Percentiles rank a stretch among this genome's conserved stretches.
Conservation (phyloP, 92 coral and sea anemone genomes). For the Phenganax marumi region DNA sequence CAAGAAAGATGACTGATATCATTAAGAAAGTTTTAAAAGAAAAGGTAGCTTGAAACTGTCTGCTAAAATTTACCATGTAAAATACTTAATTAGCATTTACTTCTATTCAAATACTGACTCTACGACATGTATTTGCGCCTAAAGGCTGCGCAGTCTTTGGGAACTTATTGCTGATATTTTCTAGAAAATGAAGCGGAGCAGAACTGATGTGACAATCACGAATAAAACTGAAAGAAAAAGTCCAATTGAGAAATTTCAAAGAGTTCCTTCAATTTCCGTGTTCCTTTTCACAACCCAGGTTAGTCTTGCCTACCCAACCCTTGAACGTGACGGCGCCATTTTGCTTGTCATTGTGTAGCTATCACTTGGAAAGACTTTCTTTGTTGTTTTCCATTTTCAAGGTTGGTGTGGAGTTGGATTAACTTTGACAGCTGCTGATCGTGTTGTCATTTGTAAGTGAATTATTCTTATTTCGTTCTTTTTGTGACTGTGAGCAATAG, state of each 20-base stretch:
- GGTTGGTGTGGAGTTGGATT: slow-evolving; percentile 99
- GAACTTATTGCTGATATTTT: too few species aligned
- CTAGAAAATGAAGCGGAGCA: slow-evolving; percentile 85
- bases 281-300: slow-evolving; percentile 97
- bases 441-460: slow-evolving; percentile 94
- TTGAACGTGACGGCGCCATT: too few species aligned
- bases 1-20: slow-evolving; percentile 90
- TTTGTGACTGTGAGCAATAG: too few species aligned
- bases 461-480: background rate
- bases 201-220: slow-evolving; percentile 85
- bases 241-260: slow-evolving; percentile 78
- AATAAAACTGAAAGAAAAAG: slow-evolving; percentile 83
- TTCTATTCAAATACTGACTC: too few species aligned
- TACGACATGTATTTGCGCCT: too few species aligned
- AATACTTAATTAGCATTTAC: too few species aligned
- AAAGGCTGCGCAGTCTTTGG: too few species aligned
- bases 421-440: slow-evolving; percentile 87
- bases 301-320: too few species aligned
- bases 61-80: too few species aligned
- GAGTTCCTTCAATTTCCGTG: slow-evolving; percentile 76
- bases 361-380: too few species aligned
- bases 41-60: slow-evolving; percentile 46
- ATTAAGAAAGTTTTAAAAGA: slow-evolving; percentile 77
- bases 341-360: too few species aligned
- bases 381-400: slow-evolving; percentile 34